Conservation (phyloP, 2,888 invertebrate genomes). For the Arenicola marina region DNA sequence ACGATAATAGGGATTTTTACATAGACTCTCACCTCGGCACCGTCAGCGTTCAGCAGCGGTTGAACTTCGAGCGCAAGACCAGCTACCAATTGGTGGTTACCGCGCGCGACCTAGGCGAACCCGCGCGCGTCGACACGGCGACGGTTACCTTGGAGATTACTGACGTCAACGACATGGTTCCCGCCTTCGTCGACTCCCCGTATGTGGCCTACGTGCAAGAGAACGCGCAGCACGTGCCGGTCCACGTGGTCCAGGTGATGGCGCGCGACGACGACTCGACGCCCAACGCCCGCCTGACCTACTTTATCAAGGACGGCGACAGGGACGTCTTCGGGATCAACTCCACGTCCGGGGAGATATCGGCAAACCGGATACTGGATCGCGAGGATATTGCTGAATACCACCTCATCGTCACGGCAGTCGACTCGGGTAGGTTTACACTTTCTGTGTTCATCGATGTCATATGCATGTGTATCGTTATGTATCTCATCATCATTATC, state of each 20-base stretch:
- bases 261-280: conserved; percentile 73
- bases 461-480: too few relatives aligned
- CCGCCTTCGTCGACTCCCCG: conserved; percentile 91
- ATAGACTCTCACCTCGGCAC: conserved; percentile 81
- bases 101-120: conserved; percentile 70
- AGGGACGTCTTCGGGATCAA: conserved; percentile 83
- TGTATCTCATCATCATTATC: too few relatives aligned
- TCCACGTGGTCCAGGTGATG: conserved; percentile 69
- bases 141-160: conserved; percentile 79
- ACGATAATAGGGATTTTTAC: conserved; percentile 58
- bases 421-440: conserved; percentile 74
- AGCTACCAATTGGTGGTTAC: conserved; percentile 81
- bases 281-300: conserved; percentile 77
- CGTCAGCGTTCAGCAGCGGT: conserved; percentile 86
- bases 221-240: conserved; percentile 66
- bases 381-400: conserved; percentile 81
- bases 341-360: conserved; percentile 66
- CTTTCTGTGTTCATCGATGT: not conserved
- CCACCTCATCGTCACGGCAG: conserved; percentile 83
- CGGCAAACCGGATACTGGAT: conserved; percentile 74
- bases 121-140: conserved; percentile 73
- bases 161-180: conserved; percentile 93
- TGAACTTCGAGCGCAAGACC: conserved; percentile 89
- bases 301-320: conserved; percentile 79
- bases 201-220: conserved; percentile 86